phyloP scores from a whole-genome alignment of 1,140 invertebrate species.

The Saccostrea glomerata region DNA sequence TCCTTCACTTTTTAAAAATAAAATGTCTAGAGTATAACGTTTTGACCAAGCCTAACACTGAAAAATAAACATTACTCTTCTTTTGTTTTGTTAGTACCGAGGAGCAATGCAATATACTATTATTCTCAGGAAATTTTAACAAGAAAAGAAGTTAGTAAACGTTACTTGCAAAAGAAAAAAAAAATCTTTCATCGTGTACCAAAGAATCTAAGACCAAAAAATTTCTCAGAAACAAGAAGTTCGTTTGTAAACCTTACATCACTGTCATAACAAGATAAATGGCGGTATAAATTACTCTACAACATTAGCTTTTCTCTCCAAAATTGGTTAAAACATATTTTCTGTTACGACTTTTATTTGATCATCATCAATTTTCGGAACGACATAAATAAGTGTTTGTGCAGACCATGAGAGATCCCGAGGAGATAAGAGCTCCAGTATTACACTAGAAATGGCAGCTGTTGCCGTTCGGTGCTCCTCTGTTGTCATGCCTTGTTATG shows the following conservation, averaged over 20 bases:
- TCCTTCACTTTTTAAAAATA: neutral
- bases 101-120: no score
- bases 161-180: neutral
- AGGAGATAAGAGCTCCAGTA: neutral
- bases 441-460: neutral
- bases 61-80: no score
- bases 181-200: neutral
- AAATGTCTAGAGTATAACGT: no score
- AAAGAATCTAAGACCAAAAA: neutral
- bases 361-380: slow-evolving; percentile 36
- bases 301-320: slow-evolving; percentile 33
- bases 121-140: no score
- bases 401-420: neutral
- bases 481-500: neutral
- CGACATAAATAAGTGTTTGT: slow-evolving; percentile 17
- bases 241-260: neutral
- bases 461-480: neutral
- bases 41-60: no score
- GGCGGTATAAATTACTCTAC: slow-evolving; percentile 21
- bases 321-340: slow-evolving; percentile 26
- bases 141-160: no score
- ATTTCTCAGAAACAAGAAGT: neutral
- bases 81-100: no score
- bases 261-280: neutral
- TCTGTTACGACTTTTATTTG: slow-evolving; percentile 34